Evolutionary conservation across 2,797 vertebrate species (phyloP), one percentile per base, ranked within the genome.

Genomic region (Adelosebastes latens): DNA sequence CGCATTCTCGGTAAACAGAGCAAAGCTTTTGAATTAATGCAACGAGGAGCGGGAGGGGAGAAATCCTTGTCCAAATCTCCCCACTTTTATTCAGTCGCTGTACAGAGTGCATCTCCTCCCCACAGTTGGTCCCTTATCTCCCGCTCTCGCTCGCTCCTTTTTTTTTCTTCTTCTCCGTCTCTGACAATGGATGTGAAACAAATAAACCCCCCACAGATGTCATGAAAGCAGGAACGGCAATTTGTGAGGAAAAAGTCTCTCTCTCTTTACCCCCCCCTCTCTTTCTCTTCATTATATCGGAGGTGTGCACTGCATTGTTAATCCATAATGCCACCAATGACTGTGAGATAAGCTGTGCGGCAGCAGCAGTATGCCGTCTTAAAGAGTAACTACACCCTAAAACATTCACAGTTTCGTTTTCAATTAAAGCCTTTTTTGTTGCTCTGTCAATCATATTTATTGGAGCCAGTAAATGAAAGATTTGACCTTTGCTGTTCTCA

Each of bases 31-130:
- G 83, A 91, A 92, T 91, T 71, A 91, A 89, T 88, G 86, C 82
- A 46, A 79, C 69, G 8, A 77, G 55, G 82, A 86, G 31, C 13
- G 10, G 20, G 61, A 78, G 71, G 71, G 70, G 59, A 82, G 77
- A 87, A 86, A 91, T 88, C 85, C 79, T 71, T n/a, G 76, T 83
- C 86, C 82, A 93, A 90, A 91, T 92, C 87, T 89, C 85, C 59
- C 36, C 58, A 77, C 82, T 85, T 86, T 90, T 66, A 89, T 90
- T 90, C 88, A 73, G 70, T 39, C 6, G 5, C 56, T 75, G 81
- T 56, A 64, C 77, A 1, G 70, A 82, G 86, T 59, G 68, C 84
- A 87, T 92, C 86, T 72, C 80, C 82, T 82, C 81, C 52, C 73
- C 80, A 62, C 81, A 84, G 85, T 91, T 24, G 80, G 81, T 89